Evolutionary conservation across 2,888 invertebrate genomes (phyloP), one percentile per base, ranked within the genome.

Genomic region (Pterostichus niger): DNA sequence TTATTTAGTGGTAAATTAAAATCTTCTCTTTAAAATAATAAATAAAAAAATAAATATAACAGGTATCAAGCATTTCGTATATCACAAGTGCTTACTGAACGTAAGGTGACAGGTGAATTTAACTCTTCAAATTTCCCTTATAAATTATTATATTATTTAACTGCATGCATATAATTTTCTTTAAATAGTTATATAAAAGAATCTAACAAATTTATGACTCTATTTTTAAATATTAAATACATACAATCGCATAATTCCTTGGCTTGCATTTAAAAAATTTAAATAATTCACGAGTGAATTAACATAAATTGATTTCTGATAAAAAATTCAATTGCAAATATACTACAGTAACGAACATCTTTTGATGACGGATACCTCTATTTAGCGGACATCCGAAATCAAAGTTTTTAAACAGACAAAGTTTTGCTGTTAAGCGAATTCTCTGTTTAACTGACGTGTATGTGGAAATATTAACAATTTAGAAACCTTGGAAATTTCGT

Each of bases 21-120:
- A 17, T 17, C 4, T 17, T 56, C 56, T 64, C 35, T 35, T 9
- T 64, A 64, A 64, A 71, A 13, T 13, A 56, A 56, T 56, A 56
- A 44, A 40, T 71, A 71, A 71, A 11, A 40, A 44, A 56, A 11
- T 56, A 15, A 56, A 56, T 5, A 13, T 15, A 56, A 15, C 56
- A 56, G 56, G 13, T 56, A 13, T 71, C 44, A 71, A 71, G 68
- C 68, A 71, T 71, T 40, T 71, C 13, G 40, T 40, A 40, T 56
- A 56, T 52, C 31, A 49, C 31, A 49, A 75, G 75, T 75, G 75
- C 75, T 75, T 75, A 75, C 75, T 52, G 75, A 75, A 75, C 49
- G 75, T 52, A 52, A 33, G 31, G 5, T 52, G 31, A 52, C 52
- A 75, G 75, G 75, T 52, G 52, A 75, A 75, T 75, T 75, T 6